Base-by-base conservation (phyloP, 1,140 invertebrate genomes). In the Drosophila seguyi region DNA sequence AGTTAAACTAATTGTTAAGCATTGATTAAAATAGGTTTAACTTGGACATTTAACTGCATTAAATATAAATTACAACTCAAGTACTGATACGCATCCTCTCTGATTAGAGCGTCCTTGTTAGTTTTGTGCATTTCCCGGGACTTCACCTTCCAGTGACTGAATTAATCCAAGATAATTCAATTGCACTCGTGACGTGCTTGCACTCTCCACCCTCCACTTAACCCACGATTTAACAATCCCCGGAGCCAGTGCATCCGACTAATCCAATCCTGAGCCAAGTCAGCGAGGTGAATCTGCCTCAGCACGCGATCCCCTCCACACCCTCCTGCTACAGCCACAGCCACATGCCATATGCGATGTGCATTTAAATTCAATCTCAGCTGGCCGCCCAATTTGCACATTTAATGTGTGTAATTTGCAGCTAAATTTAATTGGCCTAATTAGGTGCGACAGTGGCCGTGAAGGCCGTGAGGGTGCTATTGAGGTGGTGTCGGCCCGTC, bases 131-230 rank as follows among this genome's bases (percentile, higher is more conserved):
- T 16, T 27, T 7, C 16, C n/a, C 25, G 25, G 22, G 1, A n/a
- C n/a, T 27, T n/a, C 14, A 25, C 7, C 25, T 29, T 8, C 8
- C 18, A 16, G 22, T 25, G 22, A 25, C 44, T 38, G 60, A 20
- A 47, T 25, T 29, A 11, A 27, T 27, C 34, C 52, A 4, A n/a
- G 27, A 22, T 31, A 63, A 60, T 63, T 11, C 61, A 66, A 42
- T 66, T 63, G 25, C 42, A 27, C n/a, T 34, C 38, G 65, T 63
- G 58, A 47, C 63, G 62, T 29, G 16, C 31, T 67, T 34, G 63
- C 58, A 63, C 34, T 50, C 13, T 25, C 44, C 58, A 50, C 25
- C 34, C n/a, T 38, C 45, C 36, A 52, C 45, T 52, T 66, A 20
- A 52, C 61, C 36, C 27, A 31, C 36, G 10, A 66, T 20, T 52